Evolutionary conservation across 2,888 invertebrate species (phyloP).

Genomic region (Beris chalybata): DNA sequence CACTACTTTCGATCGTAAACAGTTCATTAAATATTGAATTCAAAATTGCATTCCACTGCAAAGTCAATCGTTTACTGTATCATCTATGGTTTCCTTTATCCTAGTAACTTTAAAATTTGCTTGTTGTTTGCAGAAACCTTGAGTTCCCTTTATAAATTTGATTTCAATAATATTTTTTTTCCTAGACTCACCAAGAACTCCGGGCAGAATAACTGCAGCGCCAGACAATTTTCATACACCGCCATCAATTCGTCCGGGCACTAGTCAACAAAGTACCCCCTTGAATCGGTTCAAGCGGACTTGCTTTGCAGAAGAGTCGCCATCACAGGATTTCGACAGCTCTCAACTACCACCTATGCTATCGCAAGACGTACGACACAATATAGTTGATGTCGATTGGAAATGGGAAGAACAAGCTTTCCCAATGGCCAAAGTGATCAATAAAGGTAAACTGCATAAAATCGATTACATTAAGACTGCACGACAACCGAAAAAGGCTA

Average conservation of each 20-base stretch:
- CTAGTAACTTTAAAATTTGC: not conserved
- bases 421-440: not conserved
- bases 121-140: not conserved
- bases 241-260: conserved; percentile 3
- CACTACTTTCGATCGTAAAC: too few species aligned
- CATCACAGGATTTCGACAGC: conserved; percentile 30
- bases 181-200: conserved; percentile 26
- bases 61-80: too few species aligned
- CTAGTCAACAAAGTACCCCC: conserved; percentile 15
- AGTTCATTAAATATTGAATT: too few species aligned
- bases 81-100: too few species aligned
- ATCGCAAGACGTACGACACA: conserved; percentile 7
- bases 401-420: conserved; percentile 27
- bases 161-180: not conserved
- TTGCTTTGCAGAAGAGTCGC: conserved; percentile 28
- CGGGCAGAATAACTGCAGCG: not conserved
- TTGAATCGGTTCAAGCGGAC: conserved; percentile 12
- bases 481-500: conserved; percentile 1
- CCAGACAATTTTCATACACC: conserved; percentile 4
- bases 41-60: too few species aligned
- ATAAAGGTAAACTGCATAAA: not conserved
- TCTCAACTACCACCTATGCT: not conserved
- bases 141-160: not conserved
- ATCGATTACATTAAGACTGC: not conserved
- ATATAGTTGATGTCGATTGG: conserved; percentile 30